These are phyloP conservation scores for Luperina testacea DNA, from an alignment of 2,888 invertebrate species.

Conservation along the genomic window DNA sequence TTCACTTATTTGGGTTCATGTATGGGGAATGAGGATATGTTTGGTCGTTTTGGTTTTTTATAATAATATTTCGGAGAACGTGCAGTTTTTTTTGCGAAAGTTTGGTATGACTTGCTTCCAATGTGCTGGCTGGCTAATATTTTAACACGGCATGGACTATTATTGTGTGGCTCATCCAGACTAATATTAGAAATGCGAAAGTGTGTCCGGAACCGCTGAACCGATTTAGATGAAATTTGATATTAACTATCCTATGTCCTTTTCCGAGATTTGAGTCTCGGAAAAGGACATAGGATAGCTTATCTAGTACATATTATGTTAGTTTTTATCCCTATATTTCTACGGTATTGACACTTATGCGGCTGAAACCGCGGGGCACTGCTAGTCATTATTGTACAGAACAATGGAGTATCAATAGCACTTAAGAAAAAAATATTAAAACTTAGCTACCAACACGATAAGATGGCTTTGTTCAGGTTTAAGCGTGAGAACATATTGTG, in stretches of 20 bases:
- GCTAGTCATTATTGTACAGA: slow-evolving; percentile 14
- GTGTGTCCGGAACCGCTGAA: too few species aligned
- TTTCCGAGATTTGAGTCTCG: too few species aligned
- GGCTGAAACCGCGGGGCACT: too few species aligned
- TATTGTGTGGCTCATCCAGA: too few species aligned
- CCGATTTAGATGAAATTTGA: too few species aligned
- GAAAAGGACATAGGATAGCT: too few species aligned
- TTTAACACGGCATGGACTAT: not conserved
- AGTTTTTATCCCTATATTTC: too few species aligned
- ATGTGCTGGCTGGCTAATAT: not conserved
- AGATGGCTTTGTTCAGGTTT: slow-evolving; percentile 19
- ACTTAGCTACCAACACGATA: slow-evolving; percentile 2
- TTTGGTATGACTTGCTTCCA: not conserved
- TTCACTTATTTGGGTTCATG: slow-evolving; percentile 49
- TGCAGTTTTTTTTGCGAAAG: not conserved
- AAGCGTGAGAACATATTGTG: not conserved
- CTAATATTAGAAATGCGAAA: too few species aligned
- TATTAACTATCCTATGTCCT: too few species aligned
- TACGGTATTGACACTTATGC: too few species aligned
- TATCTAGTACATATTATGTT: too few species aligned
- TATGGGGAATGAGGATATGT: slow-evolving; percentile 6
- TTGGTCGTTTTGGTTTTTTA: slow-evolving; percentile 13
- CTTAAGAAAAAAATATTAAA: slow-evolving; percentile 18
- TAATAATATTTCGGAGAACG: slow-evolving; percentile 19
- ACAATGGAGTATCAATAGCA: slow-evolving; percentile 35